Base-by-base conservation (phyloP, 1,140 invertebrate species). In the Drosophila tsacasi region DNA sequence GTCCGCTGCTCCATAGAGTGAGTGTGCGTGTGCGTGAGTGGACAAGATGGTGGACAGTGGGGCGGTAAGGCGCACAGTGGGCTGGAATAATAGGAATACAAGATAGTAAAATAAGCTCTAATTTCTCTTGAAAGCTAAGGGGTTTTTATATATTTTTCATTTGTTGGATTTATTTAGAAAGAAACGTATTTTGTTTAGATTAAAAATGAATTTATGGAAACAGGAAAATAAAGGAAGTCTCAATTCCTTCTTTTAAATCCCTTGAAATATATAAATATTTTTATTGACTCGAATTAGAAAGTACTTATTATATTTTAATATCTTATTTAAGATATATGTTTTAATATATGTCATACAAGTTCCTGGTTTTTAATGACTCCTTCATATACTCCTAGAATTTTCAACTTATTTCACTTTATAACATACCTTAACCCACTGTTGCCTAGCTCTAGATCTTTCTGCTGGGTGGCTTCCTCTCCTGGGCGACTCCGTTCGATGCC, bases 31-130 rank as follows among this genome's bases (percentile, higher is more conserved):
- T 55, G 63, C 21, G 62, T 42, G 35, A 25, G 27, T 69, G 54
- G 69, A 50, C 68, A 78, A 78, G 75, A 78, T 78, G 64, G 74
- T 79, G 46, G 76, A 79, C 46, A 58, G 46, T 64, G 59, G 74
- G 57, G 40, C 21, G 49, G 40, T 6, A 62, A 62, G 72, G 73
- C 21, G 27, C 3, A 68, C 59, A 66, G 62, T 69, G 62, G 67
- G 37, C 2, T 2, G 21, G 7, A 44, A 10, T 23, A 12, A n/a
- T 39, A n/a, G 12, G 19, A 46, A 13, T 0, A 23, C 3, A 2
- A 3, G 10, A 17, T 61, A 30, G 32, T 15, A 10, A 17, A 32
- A 17, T n/a, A 21, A 23, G 17, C 7, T 10, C 0, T 8, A 5
- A 12, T 35, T 19, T n/a, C 10, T 49, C 0, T 17, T 10, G 0